Evolutionary conservation across 2,797 vertebrate genomes (phyloP).

Genomic region (Argentina silus): DNA sequence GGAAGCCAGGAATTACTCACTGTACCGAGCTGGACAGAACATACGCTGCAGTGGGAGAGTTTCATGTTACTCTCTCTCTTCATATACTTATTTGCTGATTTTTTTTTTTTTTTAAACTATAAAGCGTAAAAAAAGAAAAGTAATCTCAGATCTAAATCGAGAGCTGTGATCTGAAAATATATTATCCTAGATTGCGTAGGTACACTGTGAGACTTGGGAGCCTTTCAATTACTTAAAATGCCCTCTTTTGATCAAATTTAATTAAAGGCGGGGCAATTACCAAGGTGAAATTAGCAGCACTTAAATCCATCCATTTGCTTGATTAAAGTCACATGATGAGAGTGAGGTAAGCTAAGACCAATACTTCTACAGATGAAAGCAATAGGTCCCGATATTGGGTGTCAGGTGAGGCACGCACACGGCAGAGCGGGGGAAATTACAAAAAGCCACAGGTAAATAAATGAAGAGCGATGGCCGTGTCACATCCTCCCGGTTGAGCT

Average conservation of each 20-base stretch:
- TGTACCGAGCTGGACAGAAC: conserved; percentile 58
- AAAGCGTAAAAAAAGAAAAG: conserved; percentile 6
- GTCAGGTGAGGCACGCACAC: conserved; percentile 64
- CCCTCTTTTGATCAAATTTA: conserved; percentile 75
- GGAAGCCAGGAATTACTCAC: conserved; percentile 52
- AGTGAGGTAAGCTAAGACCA: conserved; percentile 77
- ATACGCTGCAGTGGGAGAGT: conserved; percentile 19
- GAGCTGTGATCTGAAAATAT: not conserved
- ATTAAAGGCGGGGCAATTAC: conserved; percentile 80
- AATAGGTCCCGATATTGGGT: conserved; percentile 75
- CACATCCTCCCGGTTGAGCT: conserved; percentile 74
- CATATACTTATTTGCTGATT: too few species aligned
- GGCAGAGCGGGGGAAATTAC: conserved; percentile 38
- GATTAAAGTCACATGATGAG: conserved; percentile 84
- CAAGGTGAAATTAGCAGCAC: conserved; percentile 81
- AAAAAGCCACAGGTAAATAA: conserved; percentile 79
- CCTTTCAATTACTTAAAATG: conserved; percentile 75
- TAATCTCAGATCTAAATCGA: not conserved
- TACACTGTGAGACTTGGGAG: conserved; percentile 18
- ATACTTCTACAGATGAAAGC: conserved; percentile 75
- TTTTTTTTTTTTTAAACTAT: too few species aligned
- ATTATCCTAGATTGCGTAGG: not conserved
- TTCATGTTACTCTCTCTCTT: not conserved
- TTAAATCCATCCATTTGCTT: conserved; percentile 83
- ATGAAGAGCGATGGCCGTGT: conserved; percentile 77